These are phyloP conservation scores for Burhinus bistriatus DNA, from an alignment of 2,113 vertebrate species.

Conservation along the genomic window DNA sequence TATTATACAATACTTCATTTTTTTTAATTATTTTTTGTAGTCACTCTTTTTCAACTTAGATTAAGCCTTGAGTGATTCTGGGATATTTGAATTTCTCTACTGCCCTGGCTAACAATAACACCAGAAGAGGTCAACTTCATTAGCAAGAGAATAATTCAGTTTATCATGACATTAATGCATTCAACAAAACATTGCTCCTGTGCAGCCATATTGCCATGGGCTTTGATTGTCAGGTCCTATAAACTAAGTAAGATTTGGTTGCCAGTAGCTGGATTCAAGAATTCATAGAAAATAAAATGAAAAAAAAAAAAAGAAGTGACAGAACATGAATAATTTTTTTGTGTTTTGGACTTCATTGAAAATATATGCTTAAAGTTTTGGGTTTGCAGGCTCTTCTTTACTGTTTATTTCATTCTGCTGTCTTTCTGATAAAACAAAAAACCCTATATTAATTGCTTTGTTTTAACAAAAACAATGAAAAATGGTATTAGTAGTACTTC, in stretches of 20 bases:
- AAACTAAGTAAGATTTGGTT: background rate
- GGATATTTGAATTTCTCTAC: background rate
- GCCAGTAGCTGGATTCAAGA: background rate
- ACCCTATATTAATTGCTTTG: accelerated
- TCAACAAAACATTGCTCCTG: constrained; percentile 10
- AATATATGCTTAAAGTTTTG: background rate
- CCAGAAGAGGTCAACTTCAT: background rate
- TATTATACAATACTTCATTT: background rate
- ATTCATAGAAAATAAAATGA: background rate
- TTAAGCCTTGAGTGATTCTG: background rate
- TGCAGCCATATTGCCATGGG: background rate
- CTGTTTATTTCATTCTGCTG: background rate
- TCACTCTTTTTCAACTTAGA: background rate
- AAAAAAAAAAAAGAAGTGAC: background rate
- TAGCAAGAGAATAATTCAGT: background rate
- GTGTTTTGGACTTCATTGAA: background rate
- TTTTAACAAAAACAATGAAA: background rate
- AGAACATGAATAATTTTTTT: background rate
- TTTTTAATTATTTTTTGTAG: background rate
- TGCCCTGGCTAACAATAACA: background rate
- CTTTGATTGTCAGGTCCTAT: constrained; percentile 5
- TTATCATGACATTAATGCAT: constrained; percentile 25
- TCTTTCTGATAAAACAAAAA: background rate
- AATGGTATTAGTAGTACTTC: background rate
- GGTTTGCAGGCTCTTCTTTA: background rate